Evolutionary conservation across 2,113 vertebrate genomes (phyloP).

Genomic region (Xenus cinereus): DNA sequence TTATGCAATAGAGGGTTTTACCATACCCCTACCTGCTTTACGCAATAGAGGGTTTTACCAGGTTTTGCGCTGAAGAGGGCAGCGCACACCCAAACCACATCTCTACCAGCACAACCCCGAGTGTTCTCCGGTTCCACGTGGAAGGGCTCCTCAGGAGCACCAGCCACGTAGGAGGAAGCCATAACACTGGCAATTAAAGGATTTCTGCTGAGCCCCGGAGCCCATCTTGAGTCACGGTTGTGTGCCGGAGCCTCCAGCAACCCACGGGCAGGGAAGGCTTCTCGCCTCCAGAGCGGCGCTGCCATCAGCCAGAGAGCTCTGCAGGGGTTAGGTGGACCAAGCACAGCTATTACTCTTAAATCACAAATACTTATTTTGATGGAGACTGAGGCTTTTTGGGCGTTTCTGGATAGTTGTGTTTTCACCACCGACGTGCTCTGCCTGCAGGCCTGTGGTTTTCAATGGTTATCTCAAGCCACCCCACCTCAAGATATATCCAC

Average conservation of each 20-base stretch:
- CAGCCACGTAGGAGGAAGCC: accelerated
- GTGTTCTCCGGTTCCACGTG: accelerated
- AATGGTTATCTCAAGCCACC: background rate
- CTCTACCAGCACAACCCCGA: accelerated
- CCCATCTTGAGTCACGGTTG: accelerated
- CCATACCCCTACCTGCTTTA: accelerated
- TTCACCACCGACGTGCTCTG: accelerated
- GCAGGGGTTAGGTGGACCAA: background rate
- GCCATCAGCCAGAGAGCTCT: background rate
- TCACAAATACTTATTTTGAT: no score
- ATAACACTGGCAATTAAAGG: accelerated
- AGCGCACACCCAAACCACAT: accelerated
- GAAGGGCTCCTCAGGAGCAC: accelerated
- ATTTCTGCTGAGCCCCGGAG: no score
- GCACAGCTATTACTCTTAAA: no score
- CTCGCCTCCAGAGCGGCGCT: accelerated
- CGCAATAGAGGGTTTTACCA: accelerated
- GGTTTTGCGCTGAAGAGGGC: background rate
- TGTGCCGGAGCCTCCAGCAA: background rate
- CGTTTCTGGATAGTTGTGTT: background rate
- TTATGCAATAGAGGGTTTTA: accelerated
- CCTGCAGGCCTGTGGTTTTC: background rate
- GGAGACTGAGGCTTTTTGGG: no score
- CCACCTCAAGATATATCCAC: accelerated
- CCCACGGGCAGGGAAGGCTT: accelerated